phyloP scores from a whole-genome alignment of 1,140 invertebrate species.

The Procambarus clarkii region DNA sequence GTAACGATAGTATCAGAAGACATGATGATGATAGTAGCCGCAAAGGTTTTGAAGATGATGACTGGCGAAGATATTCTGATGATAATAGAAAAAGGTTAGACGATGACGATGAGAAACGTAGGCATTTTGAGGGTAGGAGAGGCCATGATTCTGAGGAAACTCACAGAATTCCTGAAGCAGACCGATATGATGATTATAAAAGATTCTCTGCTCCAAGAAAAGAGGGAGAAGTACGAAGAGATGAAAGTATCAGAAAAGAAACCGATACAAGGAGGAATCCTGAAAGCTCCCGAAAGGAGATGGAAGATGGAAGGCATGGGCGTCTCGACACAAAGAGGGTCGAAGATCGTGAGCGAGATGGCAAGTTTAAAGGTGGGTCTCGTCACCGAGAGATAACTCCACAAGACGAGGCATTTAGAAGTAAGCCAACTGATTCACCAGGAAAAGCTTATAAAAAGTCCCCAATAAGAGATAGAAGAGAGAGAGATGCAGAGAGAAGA shows the following conservation, averaged over 20 bases:
- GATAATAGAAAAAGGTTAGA: conserved; percentile 36
- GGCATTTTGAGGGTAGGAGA: conserved; percentile 10
- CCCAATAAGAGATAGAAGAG: conserved; percentile 37
- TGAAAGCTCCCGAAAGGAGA: conserved; percentile 19
- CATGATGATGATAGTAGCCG: conserved; percentile 21
- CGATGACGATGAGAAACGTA: conserved; percentile 41
- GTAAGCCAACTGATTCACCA: conserved; percentile 47
- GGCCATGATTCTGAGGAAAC: not conserved
- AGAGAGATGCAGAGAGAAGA: conserved; percentile 46
- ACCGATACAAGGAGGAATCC: conserved; percentile 13
- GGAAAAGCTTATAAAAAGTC: conserved; percentile 43
- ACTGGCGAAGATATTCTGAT: conserved; percentile 43
- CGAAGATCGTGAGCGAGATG: conserved; percentile 39
- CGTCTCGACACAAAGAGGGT: conserved; percentile 45
- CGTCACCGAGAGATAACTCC: conserved; percentile 23
- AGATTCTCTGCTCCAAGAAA: conserved; percentile 21
- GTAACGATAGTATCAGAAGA: not conserved
- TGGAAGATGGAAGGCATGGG: conserved; percentile 22
- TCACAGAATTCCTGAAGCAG: conserved; percentile 3
- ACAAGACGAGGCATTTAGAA: conserved; percentile 26
- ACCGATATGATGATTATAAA: conserved; percentile 40
- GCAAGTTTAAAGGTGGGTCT: conserved; percentile 21
- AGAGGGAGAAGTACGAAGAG: conserved; percentile 31
- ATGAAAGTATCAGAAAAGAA: conserved; percentile 39
- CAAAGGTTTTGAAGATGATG: conserved; percentile 30